Base-by-base conservation (phyloP, 2,888 invertebrate genomes). In the Tiliacea citrago region DNA sequence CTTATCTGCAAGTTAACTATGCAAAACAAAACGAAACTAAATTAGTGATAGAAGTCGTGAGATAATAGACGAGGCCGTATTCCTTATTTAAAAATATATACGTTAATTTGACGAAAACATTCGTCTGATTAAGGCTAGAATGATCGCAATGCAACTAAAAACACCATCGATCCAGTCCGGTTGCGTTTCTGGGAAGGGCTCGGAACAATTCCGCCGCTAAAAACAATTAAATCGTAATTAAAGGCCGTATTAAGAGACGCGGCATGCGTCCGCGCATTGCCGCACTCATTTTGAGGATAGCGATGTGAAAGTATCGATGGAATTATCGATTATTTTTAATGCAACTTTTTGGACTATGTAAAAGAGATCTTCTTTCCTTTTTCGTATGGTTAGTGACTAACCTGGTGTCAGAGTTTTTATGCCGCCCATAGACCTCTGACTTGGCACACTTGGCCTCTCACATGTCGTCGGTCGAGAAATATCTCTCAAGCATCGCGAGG, bases 221-320 rank as follows among this genome's bases (percentile, higher is more conserved):
- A 95, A 96, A 95, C 94, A 95, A 96, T 96, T 96, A 96, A 95
- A 95, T 92, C 92, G 95, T 95, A 95, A 96, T 96, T 96, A 96
- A 94, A 92, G 91, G 86, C 93, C 94, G 93, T 94, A 96, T 95
- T 95, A 95, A 95, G 93, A 91, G 90, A 90, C 91, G 85, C 87
- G 94, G 95, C 92, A 93, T 94, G 94, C 93, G 93, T 88, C 84
- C 83, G 88, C 87, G 92, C 90, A 92, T 90, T 91, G 91, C 91
- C 79, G 90, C 90, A 89, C 91, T 92, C 92, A 90, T 93, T 94
- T 95, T 90, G 90, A 88, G 81, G 78, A 66, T 92, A 94, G 93
- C 86, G 94, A 88, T 90, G 94, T 77, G 86, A 82, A 67, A 75
- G 58, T 78, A 62, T 78, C 79, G 74, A 80, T 78, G 66, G 68